These are phyloP conservation scores for Arenaria interpres DNA, from an alignment of 2,113 vertebrate genomes.

Conservation along the genomic window DNA sequence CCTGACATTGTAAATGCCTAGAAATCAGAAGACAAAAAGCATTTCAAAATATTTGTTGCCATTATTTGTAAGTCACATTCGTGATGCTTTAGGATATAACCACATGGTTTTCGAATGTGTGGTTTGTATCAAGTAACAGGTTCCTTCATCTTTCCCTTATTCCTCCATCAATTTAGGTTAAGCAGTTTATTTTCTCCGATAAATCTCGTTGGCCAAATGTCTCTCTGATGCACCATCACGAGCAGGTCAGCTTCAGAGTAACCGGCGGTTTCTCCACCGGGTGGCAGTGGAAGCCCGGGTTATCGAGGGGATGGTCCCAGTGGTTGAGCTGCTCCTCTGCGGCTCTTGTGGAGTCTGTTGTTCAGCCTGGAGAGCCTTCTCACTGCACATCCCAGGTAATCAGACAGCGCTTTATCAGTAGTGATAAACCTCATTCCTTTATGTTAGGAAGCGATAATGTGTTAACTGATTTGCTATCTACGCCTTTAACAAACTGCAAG, in stretches of 20 bases:
- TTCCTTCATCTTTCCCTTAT: not conserved
- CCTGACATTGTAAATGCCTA: too few species aligned
- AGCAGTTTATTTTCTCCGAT: accelerated
- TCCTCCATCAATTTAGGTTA: not conserved
- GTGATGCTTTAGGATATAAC: not conserved
- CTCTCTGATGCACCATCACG: accelerated
- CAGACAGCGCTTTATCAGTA: accelerated
- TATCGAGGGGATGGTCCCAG: accelerated
- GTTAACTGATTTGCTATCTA: not conserved
- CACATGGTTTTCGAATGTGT: not conserved
- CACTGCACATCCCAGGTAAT: accelerated
- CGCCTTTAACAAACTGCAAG: not conserved
- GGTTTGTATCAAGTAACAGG: too few species aligned
- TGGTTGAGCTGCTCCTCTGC: accelerated
- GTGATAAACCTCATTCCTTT: not conserved
- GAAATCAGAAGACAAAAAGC: not conserved
- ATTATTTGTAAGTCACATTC: not conserved
- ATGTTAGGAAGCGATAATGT: accelerated
- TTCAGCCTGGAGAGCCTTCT: accelerated
- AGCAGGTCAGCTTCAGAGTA: accelerated
- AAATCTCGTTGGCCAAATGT: accelerated
- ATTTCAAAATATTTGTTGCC: not conserved
- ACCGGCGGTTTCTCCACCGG: not conserved
- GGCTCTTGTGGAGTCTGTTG: accelerated
- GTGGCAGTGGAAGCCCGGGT: constrained; percentile 12